Base-by-base conservation (phyloP, 2,888 invertebrate species). In the Odontothrips loti region DNA sequence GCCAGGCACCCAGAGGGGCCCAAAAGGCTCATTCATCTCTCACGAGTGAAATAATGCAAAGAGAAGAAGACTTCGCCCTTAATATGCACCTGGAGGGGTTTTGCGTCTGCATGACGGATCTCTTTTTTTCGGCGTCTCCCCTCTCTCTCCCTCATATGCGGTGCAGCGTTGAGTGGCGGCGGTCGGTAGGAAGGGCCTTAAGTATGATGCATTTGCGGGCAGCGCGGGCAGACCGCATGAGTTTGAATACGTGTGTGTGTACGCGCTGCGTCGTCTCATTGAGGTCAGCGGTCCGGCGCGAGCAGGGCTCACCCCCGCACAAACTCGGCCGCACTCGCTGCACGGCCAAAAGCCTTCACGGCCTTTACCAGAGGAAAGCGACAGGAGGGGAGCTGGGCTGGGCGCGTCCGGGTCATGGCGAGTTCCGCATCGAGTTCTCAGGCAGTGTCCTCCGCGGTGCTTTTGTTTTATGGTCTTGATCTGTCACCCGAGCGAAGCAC, bases 171-270 rank as follows among this genome's bases (percentile, higher is more conserved):
- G 68, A 68, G 23, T 68, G 68, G 23, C 68, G 20, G 68, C 68
- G 68, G n/a, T n/a, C 68, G 68, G 51, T 15, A n/a, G n/a, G n/a
- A n/a, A n/a, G 17, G 51, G 51, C 20, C 68, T 23, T 68, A 68
- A 68, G 68, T 68, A 68, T 68, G 68, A 68, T 68, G 68, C 68
- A 68, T 68, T 23, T 68, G 68, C 68, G 68, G 68, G 68, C 68
- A 68, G 23, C 68, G 68, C 68, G 68, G 23, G 20, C 68, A 68
- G 68, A 68, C 68, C 68, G 68, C 68, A 68, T 23, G 23, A 6
- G n/a, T 11, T 9, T n/a, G 2, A 4, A 20, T 17, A n/a, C n/a
- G 63, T 63, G 68, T n/a, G 68, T 68, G 68, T 68, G 68, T 23
- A 23, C 23, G 68, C 10, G 68, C 1, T 11, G 17, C 51, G 11